phyloP scores from a whole-genome alignment of 2,888 invertebrate species.

The Parascotia fuliginaria region DNA sequence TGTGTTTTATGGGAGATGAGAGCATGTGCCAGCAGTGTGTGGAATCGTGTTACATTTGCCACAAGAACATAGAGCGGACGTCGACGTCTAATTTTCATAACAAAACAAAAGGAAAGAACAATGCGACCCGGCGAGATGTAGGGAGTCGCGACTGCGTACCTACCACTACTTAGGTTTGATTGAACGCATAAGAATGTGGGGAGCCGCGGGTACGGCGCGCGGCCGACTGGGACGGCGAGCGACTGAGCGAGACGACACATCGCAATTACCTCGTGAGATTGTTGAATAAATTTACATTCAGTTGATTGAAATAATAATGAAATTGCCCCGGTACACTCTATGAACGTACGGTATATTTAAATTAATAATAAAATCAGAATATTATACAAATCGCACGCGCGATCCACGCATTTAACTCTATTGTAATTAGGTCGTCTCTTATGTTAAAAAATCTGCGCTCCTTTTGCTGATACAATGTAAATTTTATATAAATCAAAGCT shows the following conservation, averaged over 20 bases:
- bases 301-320: slow-evolving; percentile 86
- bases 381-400: slow-evolving; percentile 75
- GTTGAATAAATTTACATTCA: slow-evolving; percentile 86
- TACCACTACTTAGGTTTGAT: slow-evolving; percentile 76
- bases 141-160: slow-evolving; percentile 53
- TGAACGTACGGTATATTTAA: slow-evolving; percentile 82
- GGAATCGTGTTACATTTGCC: slow-evolving; percentile 40
- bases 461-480: slow-evolving; percentile 63
- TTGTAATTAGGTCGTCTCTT: slow-evolving; percentile 70
- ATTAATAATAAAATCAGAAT: slow-evolving; percentile 85
- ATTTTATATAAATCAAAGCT: slow-evolving; percentile 42
- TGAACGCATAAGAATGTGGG: slow-evolving; percentile 83
- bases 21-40: slow-evolving; percentile 14
- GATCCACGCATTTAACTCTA: slow-evolving; percentile 62
- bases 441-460: slow-evolving; percentile 32
- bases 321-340: slow-evolving; percentile 82
- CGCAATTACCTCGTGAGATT: slow-evolving; percentile 86
- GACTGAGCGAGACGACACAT: slow-evolving; percentile 61
- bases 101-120: slow-evolving; percentile 71
- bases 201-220: slow-evolving; percentile 60
- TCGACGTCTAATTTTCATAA: slow-evolving; percentile 66
- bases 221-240: slow-evolving; percentile 50
- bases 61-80: slow-evolving; percentile 44
- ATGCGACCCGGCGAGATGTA: slow-evolving; percentile 59
- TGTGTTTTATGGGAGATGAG: too few species aligned